Base-by-base conservation (phyloP, 2,797 vertebrate species). In the Enteromius radiatus region DNA sequence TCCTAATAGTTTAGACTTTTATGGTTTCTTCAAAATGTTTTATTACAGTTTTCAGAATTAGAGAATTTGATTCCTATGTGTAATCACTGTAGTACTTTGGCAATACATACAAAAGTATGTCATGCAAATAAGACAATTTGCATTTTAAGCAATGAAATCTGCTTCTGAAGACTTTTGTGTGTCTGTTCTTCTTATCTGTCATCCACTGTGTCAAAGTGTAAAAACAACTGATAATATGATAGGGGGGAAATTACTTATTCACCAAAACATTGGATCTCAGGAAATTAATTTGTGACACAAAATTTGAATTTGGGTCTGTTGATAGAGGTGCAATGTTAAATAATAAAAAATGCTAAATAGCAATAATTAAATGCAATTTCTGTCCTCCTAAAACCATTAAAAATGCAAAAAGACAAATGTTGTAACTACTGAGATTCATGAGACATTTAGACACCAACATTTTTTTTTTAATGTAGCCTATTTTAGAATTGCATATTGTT, bases 1-100 rank as follows among this genome's bases (percentile, higher is more conserved):
- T 47, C 26, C 38, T 41, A 69, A 74, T 38, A 43, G 80, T 81
- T 81, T 63, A 49, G 75, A 43, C 74, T n/a, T 77, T 19, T 14
- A 76, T 2, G 4, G 69, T 45, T 64, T 26, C 59, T 64, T 54
- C 70, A 4, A n/a, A 19, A 7, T 10, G 28, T 70, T 70, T 47
- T 70, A 70, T 10, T 31, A 10, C 28, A 4, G 26, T 71, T 49
- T 71, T 71, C 26, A 71, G 19, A 73, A 73, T 73, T 21, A 21
- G 17, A 73, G 45, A 52, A 73, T 73, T 73, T 9, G n/a, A 59
- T 59, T 59, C 0, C 9, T 56, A 59, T 45, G 43, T 45, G 14
- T 59, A 59, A 59, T 26, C n/a, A 23, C 3, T 23, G 10, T 23
- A 59, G 26, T 59, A 23, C 52, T 56, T 54, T 56, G 52, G n/a